Conservation (phyloP, 2,888 invertebrate genomes). For the Scaptodrosophila latifasciaeformis region DNA sequence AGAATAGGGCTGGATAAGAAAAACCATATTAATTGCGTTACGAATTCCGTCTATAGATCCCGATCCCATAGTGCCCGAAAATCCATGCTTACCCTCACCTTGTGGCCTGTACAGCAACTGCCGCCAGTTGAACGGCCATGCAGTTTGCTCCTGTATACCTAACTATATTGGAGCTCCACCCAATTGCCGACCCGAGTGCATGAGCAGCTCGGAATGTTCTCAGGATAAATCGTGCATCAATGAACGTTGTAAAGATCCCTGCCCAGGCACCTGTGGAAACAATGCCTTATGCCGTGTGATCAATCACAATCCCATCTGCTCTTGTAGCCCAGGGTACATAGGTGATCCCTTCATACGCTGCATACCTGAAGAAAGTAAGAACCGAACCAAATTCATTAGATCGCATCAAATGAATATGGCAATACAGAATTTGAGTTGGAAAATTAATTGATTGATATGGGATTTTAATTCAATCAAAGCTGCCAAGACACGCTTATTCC, state of each 20-base stretch:
- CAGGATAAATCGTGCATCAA: conserved; percentile 87
- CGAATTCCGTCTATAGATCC: too few species aligned
- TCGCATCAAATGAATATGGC: conserved; percentile 1
- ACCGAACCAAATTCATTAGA: conserved; percentile 14
- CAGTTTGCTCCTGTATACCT: conserved; percentile 87
- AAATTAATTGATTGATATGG: too few species aligned
- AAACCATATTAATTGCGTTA: conserved; percentile 41
- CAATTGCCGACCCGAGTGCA: conserved; percentile 87
- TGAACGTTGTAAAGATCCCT: conserved; percentile 88
- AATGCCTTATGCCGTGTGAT: conserved; percentile 88
- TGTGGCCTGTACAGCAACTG: conserved; percentile 90
- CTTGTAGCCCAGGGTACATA: conserved; percentile 83
- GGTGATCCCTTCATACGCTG: conserved; percentile 90
- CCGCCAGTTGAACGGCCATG: conserved; percentile 82
- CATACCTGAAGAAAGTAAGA: conserved; percentile 81
- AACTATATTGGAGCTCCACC: conserved; percentile 88
- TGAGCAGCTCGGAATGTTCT: conserved; percentile 87
- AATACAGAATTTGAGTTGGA: too few species aligned
- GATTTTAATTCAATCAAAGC: too few species aligned
- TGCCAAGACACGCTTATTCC: too few species aligned
- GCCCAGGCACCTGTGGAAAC: conserved; percentile 87
- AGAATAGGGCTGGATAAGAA: conserved; percentile 17
- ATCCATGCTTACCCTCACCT: conserved; percentile 82
- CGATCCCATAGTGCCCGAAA: conserved; percentile 68
- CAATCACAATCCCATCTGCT: conserved; percentile 90